Conservation (phyloP, 2,797 vertebrate species). For the Acrocephalus scirpaceus region DNA sequence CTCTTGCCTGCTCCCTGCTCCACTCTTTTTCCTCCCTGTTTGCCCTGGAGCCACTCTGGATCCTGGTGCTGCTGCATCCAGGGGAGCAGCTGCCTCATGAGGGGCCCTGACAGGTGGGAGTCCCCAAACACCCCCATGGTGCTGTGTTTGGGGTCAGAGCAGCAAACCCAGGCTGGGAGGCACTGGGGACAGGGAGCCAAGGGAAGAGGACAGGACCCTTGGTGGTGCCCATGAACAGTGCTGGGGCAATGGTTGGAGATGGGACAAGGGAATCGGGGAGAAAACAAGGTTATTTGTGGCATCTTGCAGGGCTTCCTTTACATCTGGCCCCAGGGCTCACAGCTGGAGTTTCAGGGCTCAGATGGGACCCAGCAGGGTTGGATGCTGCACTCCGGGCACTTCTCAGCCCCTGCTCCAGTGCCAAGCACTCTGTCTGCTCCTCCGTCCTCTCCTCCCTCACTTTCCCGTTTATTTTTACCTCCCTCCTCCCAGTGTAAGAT, state of each 20-base stretch:
- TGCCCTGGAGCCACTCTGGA: neutral
- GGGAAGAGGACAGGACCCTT: neutral
- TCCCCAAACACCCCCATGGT: rapidly evolving
- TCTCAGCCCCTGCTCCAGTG: neutral
- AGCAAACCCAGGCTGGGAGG: neutral
- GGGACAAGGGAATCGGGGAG: neutral
- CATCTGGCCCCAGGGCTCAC: neutral
- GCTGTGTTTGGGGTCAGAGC: rapidly evolving
- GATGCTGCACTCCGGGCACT: neutral
- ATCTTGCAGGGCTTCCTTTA: neutral
- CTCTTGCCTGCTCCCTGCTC: neutral
- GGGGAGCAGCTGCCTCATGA: neutral
- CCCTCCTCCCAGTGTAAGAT: neutral
- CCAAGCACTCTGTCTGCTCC: neutral
- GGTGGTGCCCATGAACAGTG: rapidly evolving
- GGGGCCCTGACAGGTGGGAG: rapidly evolving
- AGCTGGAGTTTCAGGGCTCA: rapidly evolving
- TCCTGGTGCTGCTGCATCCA: rapidly evolving
- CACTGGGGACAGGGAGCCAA: neutral
- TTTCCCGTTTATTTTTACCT: neutral
- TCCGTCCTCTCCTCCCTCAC: neutral
- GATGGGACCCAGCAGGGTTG: neutral
- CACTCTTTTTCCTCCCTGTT: neutral
- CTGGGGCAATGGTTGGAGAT: neutral
- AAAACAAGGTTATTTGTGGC: neutral